phyloP scores from a whole-genome alignment of 30 jellyfish, hydroid and myxozoan species.

The Pseudorhiza aurosa region DNA sequence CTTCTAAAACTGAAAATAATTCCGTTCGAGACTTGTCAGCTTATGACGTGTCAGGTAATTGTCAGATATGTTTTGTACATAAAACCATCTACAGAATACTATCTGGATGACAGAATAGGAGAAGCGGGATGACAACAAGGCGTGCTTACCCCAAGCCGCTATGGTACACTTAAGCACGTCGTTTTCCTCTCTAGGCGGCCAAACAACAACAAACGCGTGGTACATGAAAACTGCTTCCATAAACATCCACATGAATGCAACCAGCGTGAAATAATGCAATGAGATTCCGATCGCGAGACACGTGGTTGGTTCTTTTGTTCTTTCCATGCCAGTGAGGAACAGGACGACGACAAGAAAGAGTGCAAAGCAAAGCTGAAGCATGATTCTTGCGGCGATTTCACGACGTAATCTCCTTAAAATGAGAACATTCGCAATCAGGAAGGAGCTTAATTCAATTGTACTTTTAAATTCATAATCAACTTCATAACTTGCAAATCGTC shows the following conservation, averaged over 20 bases:
- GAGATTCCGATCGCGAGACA: constrained; percentile 88
- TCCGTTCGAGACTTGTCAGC: no score
- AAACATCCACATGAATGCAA: constrained; percentile 98
- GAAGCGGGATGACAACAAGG: no score
- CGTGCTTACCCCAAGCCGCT: constrained; percentile 99
- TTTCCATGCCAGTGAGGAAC: constrained; percentile 92
- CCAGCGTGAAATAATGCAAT: constrained; percentile 90
- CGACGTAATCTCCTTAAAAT: constrained; percentile 84
- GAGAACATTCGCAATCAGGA: no score
- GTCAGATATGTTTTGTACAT: no score
- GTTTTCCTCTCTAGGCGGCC: constrained; percentile 99
- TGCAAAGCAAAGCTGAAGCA: constrained; percentile 90
- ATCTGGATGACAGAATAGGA: no score
- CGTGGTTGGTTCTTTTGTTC: constrained; percentile 70
- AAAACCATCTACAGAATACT: no score
- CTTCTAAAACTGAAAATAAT: no score
- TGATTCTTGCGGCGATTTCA: constrained; percentile 94
- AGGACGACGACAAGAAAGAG: constrained; percentile 80
- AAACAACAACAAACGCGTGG: constrained; percentile 95
- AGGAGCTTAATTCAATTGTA: no score
- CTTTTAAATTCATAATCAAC: no score
- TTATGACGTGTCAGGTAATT: no score
- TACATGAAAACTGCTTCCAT: constrained; percentile 98
- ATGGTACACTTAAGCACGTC: constrained; percentile 84
- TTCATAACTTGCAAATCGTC: no score